These are phyloP conservation scores for Schizotus pectinicornis DNA, from an alignment of 2,888 invertebrate genomes.

Conservation along the genomic window DNA sequence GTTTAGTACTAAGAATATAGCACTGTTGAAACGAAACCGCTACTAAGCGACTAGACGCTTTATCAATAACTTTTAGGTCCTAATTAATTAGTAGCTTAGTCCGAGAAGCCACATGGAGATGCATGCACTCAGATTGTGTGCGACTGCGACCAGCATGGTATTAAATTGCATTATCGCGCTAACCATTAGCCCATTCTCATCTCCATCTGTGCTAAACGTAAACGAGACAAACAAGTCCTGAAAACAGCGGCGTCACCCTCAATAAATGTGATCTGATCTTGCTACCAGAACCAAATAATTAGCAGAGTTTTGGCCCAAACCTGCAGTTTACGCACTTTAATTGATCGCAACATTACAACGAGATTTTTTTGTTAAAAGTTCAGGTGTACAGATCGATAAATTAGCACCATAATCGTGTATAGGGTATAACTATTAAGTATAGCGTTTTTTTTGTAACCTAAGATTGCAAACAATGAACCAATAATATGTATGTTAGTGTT, in stretches of 20 bases:
- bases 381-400: too few species aligned
- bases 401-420: too few species aligned
- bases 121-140: slow-evolving; percentile 31
- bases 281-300: too few species aligned
- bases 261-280: background rate
- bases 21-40: slow-evolving; percentile 4
- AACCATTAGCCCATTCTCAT: slow-evolving; percentile 25
- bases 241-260: slow-evolving; percentile 8
- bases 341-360: too few species aligned
- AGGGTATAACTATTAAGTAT: background rate
- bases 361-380: too few species aligned
- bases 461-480: slow-evolving; percentile 17
- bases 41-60: slow-evolving; percentile 26
- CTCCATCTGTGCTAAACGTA: slow-evolving; percentile 9
- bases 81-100: slow-evolving; percentile 34
- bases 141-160: slow-evolving; percentile 26
- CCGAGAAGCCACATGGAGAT: slow-evolving; percentile 31
- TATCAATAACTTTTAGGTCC: slow-evolving; percentile 32
- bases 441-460: slow-evolving; percentile 16
- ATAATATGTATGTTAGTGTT: background rate
- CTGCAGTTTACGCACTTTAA: too few species aligned
- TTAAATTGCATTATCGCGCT: slow-evolving; percentile 32
- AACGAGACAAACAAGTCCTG: slow-evolving; percentile 5
- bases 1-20: slow-evolving; percentile 9
- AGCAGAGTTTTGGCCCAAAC: too few species aligned